Percentiles rank a stretch among this genome's conserved stretches.
These are phyloP conservation scores for Branchipolynoe longqiensis DNA, from an alignment of 2,888 invertebrate genomes.

Conservation along the genomic window DNA sequence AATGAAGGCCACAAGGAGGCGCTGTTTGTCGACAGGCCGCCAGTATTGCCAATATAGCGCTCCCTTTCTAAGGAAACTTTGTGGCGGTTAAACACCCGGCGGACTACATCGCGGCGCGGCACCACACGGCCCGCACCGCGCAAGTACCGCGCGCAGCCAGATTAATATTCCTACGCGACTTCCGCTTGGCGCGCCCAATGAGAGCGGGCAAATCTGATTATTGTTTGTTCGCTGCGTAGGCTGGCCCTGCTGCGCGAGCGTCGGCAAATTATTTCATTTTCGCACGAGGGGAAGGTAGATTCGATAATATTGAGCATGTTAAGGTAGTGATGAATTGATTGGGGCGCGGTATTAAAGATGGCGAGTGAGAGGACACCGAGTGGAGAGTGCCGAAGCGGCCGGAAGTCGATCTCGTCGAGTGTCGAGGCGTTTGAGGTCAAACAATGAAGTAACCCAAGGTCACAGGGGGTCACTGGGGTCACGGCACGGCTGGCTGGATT, in stretches of 20 bases:
- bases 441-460: slow-evolving; percentile 43
- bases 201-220: slow-evolving; percentile 33
- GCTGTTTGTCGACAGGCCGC: slow-evolving; percentile 43
- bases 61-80: slow-evolving; percentile 48
- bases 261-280: slow-evolving; percentile 59
- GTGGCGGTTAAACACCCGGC: slow-evolving; percentile 23
- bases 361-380: not conserved
- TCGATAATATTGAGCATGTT: slow-evolving; percentile 58
- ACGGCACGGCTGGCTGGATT: not conserved
- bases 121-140: not conserved
- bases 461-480: not conserved
- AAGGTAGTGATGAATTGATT: slow-evolving; percentile 42
- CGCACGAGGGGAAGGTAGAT: slow-evolving; percentile 42
- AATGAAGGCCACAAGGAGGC: slow-evolving; percentile 24
- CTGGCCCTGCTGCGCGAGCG: too few species aligned
- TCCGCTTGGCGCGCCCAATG: slow-evolving; percentile 23
- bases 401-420: not conserved
- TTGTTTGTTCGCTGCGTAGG: slow-evolving; percentile 50
- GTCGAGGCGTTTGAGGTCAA: slow-evolving; percentile 26
- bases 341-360: slow-evolving; percentile 24
- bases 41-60: slow-evolving; percentile 52
- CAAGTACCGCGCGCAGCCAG: slow-evolving; percentile 7
- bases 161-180: slow-evolving; percentile 52
- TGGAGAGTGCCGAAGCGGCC: not conserved
- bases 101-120: slow-evolving; percentile 17